These are phyloP conservation scores for Apamea monoglypha DNA, from an alignment of 2,888 invertebrate species.

Conservation along the genomic window DNA sequence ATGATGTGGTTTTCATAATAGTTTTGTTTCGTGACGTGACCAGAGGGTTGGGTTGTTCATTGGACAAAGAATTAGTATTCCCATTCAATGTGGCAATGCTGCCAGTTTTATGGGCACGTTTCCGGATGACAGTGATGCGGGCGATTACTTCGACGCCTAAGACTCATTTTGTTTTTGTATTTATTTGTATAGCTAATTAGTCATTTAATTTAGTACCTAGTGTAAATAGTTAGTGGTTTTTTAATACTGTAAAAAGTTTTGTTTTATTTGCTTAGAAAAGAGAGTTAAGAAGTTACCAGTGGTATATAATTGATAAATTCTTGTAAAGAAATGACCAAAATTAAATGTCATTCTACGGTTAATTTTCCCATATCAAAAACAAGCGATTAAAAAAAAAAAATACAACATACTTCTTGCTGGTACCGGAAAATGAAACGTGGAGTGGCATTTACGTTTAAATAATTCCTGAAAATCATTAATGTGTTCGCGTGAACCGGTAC, in stretches of 20 bases:
- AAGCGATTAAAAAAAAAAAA: background rate
- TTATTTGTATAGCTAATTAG: no score
- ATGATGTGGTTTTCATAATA: background rate
- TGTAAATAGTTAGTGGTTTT: background rate
- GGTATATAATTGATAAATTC: background rate
- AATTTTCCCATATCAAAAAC: background rate
- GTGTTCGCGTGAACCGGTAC: background rate
- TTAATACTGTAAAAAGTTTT: background rate
- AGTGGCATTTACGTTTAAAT: background rate
- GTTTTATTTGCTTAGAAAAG: background rate
- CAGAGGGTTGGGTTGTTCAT: background rate
- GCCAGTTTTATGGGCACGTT: no score
- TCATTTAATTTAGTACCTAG: no score
- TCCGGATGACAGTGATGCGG: no score
- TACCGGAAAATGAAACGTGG: background rate
- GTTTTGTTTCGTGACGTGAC: background rate
- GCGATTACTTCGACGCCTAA: no score
- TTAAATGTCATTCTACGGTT: background rate
- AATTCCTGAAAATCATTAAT: background rate
- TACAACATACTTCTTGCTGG: background rate
- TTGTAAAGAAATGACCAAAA: background rate
- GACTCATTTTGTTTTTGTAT: no score
- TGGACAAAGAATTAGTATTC: background rate
- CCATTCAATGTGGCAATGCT: background rate
- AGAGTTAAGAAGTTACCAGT: background rate